Base-by-base conservation (phyloP, 2,888 invertebrate genomes). In the Sycophila texana region DNA sequence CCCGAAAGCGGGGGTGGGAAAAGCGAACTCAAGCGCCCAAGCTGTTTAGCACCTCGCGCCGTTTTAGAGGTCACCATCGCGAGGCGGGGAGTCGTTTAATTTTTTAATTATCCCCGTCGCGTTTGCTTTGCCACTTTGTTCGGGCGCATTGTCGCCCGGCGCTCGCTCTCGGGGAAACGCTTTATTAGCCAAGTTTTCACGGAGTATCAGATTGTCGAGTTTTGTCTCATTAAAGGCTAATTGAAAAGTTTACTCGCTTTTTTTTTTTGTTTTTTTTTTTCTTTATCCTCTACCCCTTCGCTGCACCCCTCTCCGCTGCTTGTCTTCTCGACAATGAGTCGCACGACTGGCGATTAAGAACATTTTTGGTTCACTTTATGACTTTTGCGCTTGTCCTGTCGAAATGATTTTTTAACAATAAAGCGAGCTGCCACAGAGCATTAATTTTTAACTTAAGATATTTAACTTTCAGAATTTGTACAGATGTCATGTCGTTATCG, bases 51-150 rank as follows among this genome's bases (percentile, higher is more conserved):
- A 55, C 66, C 49, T 51, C 26, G 39, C 30, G 30, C 39, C 18
- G 71, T 39, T 79, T 74, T 74, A 71, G 71, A 74, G 70, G 75
- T 76, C 74, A 76, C 53, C 49, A 3, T 30, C 47, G 30, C 75
- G 22, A 60, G 68, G 26, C 26, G 26, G 63, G 22, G 63, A 55
- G 67, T 60, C 58, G 66, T 80, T 80, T 75, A 68, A 76, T 76
- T 80, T 80, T 79, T 79, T 79, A 79, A 79, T 79, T 79, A 51
- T n/a, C 65, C 16, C 66, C 53, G 47, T 22, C 22, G 20, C 60
- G 60, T 72, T 73, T 77, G 67, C 77, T 67, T 67, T 67, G 77
- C 67, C 77, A 73, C 73, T 73, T 77, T 61, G 71, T 60, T 76
- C 61, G 61, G 70, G 26, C 20, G 16, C 76, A 57, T 70, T 76